A percentile compares a stretch with the other conserved stretches of the same genome.
Conservation (phyloP, 2,113 vertebrate genomes). For the Gambusia holbrooki region DNA sequence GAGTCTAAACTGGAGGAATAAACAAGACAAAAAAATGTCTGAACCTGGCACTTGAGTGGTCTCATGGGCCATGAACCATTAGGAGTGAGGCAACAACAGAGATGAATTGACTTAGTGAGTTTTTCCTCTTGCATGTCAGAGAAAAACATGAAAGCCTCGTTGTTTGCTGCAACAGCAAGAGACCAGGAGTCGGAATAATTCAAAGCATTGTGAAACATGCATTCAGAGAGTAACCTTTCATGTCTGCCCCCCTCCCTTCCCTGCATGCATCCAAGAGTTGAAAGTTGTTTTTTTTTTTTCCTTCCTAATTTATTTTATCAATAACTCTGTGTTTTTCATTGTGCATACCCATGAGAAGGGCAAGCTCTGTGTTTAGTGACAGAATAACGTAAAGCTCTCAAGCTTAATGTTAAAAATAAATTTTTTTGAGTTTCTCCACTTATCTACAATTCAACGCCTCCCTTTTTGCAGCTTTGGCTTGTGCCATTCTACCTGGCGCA, state of each 20-base stretch:
- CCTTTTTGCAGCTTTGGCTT: slow-evolving; percentile 28
- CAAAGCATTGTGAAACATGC: slow-evolving; percentile 38
- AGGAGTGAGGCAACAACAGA: slow-evolving; percentile 23
- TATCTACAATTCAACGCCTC: slow-evolving; percentile 23
- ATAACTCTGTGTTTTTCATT: slow-evolving; percentile 66
- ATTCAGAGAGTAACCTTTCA: slow-evolving; percentile 27
- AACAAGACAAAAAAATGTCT: slow-evolving; percentile 56
- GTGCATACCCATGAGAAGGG: slow-evolving; percentile 26
- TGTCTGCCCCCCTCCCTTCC: slow-evolving; percentile 14
- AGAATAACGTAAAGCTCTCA: slow-evolving; percentile 34
- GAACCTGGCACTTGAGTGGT: slow-evolving; percentile 46
- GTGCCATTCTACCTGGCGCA: slow-evolving; percentile 41
- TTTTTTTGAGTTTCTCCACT: slow-evolving; percentile 42
- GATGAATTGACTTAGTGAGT: slow-evolving; percentile 9
- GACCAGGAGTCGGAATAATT: slow-evolving; percentile 34
- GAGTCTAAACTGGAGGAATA: slow-evolving; percentile 63
- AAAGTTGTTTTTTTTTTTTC: slow-evolving; percentile 16
- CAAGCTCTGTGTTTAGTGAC: slow-evolving; percentile 39
- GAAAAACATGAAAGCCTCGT: slow-evolving; percentile 26
- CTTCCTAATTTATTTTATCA: slow-evolving; percentile 49
- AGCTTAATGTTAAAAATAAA: slow-evolving; percentile 67
- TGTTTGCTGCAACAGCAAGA: slow-evolving; percentile 44
- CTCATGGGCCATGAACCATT: slow-evolving; percentile 49
- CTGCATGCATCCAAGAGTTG: slow-evolving; percentile 12
- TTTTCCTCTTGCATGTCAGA: slow-evolving; percentile 24